Evolutionary conservation across 1,140 invertebrate genomes (phyloP).

Genomic region (Lethrus apterus): DNA sequence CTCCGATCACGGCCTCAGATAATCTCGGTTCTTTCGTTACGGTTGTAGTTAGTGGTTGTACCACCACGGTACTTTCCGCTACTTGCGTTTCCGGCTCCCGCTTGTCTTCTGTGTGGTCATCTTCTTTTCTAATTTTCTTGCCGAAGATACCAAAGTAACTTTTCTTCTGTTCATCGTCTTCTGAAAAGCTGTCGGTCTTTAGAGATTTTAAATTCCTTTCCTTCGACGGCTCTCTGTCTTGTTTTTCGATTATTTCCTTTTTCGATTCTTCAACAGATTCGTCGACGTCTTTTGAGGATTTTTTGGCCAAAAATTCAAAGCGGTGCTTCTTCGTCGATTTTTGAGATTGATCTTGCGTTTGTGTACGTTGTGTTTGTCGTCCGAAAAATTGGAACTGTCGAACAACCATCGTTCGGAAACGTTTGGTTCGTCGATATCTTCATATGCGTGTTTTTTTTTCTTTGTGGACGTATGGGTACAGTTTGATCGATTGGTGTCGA

Average conservation of each 20-base stretch:
- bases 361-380: slow-evolving; percentile 22
- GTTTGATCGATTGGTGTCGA: slow-evolving; percentile 22
- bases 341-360: slow-evolving; percentile 9
- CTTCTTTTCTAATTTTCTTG: slow-evolving; percentile 28
- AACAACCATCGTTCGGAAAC: slow-evolving; percentile 23
- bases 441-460: slow-evolving; percentile 27
- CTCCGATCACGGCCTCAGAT: slow-evolving; percentile 10
- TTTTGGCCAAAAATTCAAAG: slow-evolving; percentile 30
- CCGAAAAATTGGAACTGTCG: slow-evolving; percentile 23
- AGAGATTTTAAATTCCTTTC: slow-evolving; percentile 22
- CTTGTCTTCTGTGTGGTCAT: slow-evolving; percentile 17
- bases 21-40: not conserved
- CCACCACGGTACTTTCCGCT: not conserved
- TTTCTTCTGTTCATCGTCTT: slow-evolving; percentile 20
- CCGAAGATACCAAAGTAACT: slow-evolving; percentile 27
- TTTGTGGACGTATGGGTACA: slow-evolving; percentile 26
- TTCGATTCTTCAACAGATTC: slow-evolving; percentile 27
- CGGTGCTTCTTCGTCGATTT: slow-evolving; percentile 26
- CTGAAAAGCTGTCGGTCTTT: slow-evolving; percentile 6
- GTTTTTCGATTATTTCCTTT: slow-evolving; percentile 34
- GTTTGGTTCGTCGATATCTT: slow-evolving; percentile 26
- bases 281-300: slow-evolving; percentile 30
- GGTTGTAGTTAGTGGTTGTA: not conserved
- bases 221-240: slow-evolving; percentile 34
- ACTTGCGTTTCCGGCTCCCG: slow-evolving; percentile 14